Evolutionary conservation across 2,113 vertebrate genomes (phyloP), one percentile per base, ranked within the genome.

Genomic region (Anoura caudifer): DNA sequence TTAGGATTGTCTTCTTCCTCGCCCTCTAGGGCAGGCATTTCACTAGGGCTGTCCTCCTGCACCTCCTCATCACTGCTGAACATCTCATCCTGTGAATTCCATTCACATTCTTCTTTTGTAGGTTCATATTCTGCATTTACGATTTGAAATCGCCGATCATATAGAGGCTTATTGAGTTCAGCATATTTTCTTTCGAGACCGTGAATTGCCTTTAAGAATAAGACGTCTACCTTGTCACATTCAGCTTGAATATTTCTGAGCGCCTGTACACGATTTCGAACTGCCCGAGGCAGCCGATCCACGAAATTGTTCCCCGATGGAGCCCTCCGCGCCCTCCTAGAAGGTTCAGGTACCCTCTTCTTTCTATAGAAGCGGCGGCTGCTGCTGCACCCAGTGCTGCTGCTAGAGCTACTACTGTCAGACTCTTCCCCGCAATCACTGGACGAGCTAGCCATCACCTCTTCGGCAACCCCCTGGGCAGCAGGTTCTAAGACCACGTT

Each of bases 231-330:
- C 98, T 99, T 99, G 91, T 99, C 99, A 85, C 99, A 99, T 95
- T 99, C 99, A 94, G 99, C 99, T 98, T 99, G 99, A 97, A 99
- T 99, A 98, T 99, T 99, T 98, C 99, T 99, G 28, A 99, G 99
- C 47, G 99, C 99, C 94, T 99, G 99, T 33, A 99, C 99, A 19
- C 99, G 99, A 95, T 99, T 99, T 98, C 99, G 99, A 90, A 99
- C 99, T 80, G 99, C 99, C 98, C 99, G 99, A 70, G 99, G 99
- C 98, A 99, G 99, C 97, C 99, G 99, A 47, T 94, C 63, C n/a
- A 92, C 3, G 24, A 97, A 93, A 95, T 10, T 47, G 50, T 43
- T 92, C 47, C 70, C 81, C 0, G 41, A 43, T 0, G n/a, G 72
- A 45, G 85, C 26, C 36, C 33, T 28, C 38, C 10, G 70, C 47